Conservation (phyloP, 2,113 vertebrate species). For the Dendropsophus ebraccatus region DNA sequence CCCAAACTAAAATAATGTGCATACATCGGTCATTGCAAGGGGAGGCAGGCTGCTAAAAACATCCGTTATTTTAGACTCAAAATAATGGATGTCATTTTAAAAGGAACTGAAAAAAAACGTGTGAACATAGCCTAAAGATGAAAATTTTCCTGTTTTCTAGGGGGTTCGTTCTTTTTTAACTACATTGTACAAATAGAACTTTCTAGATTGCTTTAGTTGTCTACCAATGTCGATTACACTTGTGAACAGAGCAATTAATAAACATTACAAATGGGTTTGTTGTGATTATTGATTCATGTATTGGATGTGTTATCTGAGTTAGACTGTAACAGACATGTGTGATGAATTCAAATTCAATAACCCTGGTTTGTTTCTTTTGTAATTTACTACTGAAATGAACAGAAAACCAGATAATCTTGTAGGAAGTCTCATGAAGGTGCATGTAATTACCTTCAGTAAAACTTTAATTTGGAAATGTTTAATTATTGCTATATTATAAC, state of each 20-base stretch:
- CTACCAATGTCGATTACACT: slow-evolving; percentile 11
- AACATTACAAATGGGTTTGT: slow-evolving; percentile 44
- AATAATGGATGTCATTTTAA: no score
- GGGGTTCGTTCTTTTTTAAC: neutral
- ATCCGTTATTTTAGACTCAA: no score
- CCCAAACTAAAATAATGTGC: no score
- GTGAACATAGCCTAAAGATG: no score
- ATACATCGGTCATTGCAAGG: no score
- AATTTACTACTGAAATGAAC: slow-evolving; percentile 16
- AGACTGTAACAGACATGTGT: slow-evolving; percentile 48
- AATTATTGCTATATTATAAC: neutral
- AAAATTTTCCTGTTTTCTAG: no score
- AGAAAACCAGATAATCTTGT: slow-evolving; percentile 9
- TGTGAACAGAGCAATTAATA: slow-evolving; percentile 43
- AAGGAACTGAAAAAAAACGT: no score
- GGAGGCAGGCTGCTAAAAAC: no score
- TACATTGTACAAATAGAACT: slow-evolving; percentile 1
- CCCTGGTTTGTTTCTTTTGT: neutral
- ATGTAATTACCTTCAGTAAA: slow-evolving; percentile 30
- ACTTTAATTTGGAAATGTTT: neutral
- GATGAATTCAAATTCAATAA: slow-evolving; percentile 47
- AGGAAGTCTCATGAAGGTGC: neutral
- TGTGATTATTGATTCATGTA: slow-evolving; percentile 51
- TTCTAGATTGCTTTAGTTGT: slow-evolving; percentile 23
- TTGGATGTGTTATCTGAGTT: slow-evolving; percentile 41